phyloP scores from a whole-genome alignment of 2,797 vertebrate species.

The Hephaestus fuliginosus region DNA sequence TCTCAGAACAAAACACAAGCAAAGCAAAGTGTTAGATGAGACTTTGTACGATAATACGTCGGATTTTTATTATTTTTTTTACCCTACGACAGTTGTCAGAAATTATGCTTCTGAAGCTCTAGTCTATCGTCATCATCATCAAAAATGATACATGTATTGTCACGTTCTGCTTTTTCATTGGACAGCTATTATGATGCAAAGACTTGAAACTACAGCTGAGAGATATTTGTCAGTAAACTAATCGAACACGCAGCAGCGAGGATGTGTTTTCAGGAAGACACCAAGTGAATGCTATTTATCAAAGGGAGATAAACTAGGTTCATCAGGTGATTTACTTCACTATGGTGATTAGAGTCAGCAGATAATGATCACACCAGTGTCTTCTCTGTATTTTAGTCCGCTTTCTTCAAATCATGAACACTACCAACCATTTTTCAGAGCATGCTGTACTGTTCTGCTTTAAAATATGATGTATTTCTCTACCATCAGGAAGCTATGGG shows the following conservation, averaged over 20 bases:
- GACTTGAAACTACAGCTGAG: not conserved
- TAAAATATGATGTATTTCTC: not conserved
- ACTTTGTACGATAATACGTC: constrained; percentile 1
- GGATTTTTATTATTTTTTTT: not conserved
- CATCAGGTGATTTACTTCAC: not conserved
- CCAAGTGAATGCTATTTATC: not conserved
- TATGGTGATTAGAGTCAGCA: not conserved
- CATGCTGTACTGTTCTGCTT: not conserved
- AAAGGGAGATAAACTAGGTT: not conserved
- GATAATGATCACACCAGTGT: not conserved
- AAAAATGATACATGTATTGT: not conserved
- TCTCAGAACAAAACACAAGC: not conserved
- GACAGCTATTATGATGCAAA: not conserved
- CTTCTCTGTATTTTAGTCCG: not conserved
- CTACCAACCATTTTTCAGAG: not conserved
- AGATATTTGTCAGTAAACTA: not conserved
- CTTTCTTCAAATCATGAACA: constrained; percentile 7
- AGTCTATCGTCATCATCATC: not conserved
- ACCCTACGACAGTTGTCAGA: not conserved
- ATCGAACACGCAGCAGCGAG: constrained; percentile 4
- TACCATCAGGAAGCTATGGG: not conserved
- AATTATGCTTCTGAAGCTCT: not conserved
- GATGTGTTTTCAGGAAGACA: not conserved
- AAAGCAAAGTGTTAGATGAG: constrained; percentile 9
- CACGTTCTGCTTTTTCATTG: not conserved